phyloP scores from a whole-genome alignment of 2,113 vertebrate genomes.

The Coracopsis vasa region DNA sequence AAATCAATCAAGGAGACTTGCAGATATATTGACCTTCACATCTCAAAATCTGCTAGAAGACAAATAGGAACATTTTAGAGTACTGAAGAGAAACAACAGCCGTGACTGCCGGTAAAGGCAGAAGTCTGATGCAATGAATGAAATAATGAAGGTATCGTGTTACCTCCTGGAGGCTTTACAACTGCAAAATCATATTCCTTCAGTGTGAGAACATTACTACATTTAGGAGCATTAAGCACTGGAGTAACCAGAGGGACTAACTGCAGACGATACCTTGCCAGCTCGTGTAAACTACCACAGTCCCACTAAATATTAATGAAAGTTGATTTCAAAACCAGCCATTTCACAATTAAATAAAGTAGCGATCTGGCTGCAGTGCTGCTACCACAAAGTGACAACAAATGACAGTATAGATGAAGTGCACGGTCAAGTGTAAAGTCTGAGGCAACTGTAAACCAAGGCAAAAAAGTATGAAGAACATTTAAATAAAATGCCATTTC shows the following conservation, averaged over 20 bases:
- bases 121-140: not conserved
- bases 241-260: not conserved
- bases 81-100: not conserved
- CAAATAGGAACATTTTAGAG: not conserved
- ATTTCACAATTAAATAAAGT: not conserved
- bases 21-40: not conserved
- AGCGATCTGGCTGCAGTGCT: not conserved
- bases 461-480: not conserved
- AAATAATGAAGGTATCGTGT: conserved; percentile 6
- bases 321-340: not conserved
- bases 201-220: not conserved
- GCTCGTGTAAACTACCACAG: not conserved
- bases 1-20: not conserved
- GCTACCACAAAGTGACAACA: not conserved
- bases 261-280: not conserved
- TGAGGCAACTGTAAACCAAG: not conserved
- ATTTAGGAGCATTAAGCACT: not conserved
- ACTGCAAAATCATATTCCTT: not conserved
- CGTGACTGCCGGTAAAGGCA: not conserved
- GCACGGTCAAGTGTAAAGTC: not conserved
- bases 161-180: conserved; percentile 16
- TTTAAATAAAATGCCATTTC: not conserved
- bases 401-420: not conserved
- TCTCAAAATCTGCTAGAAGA: not conserved
- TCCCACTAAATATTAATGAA: conserved; percentile 1